phyloP scores from a whole-genome alignment of 2,113 vertebrate species.

The Heterochromis multidens region DNA sequence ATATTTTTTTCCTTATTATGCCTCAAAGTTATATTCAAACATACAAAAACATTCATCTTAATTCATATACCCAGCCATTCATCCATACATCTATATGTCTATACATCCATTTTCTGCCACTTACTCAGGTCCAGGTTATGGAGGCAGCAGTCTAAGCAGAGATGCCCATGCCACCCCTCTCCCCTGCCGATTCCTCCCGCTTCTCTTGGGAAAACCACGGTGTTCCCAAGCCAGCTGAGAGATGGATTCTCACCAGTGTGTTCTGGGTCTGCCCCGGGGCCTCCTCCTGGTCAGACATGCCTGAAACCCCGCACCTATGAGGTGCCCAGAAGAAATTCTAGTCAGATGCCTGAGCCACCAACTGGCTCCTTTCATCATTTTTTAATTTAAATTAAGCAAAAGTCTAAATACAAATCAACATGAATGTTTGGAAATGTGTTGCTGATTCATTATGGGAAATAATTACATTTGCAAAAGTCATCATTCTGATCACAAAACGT shows the following conservation, averaged over 20 bases:
- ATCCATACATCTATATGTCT: no score
- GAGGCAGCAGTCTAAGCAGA: background rate
- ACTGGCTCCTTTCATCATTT: background rate
- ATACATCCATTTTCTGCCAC: no score
- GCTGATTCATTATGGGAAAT: background rate
- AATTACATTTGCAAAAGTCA: background rate
- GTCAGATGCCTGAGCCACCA: background rate
- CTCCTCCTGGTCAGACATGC: no score
- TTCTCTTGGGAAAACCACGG: background rate
- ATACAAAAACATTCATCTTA: background rate
- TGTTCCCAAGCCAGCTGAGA: no score
- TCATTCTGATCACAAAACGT: background rate
- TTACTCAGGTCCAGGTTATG: background rate
- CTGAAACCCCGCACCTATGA: background rate
- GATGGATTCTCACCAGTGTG: background rate
- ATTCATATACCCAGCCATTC: background rate
- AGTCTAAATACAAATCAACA: no score
- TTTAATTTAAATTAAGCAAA: background rate
- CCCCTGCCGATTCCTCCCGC: background rate
- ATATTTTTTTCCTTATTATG: background rate
- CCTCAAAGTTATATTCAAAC: background rate
- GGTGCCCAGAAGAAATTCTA: background rate
- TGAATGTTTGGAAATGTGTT: background rate
- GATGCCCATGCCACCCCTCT: background rate
- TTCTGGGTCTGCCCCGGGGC: no score